Evolutionary conservation across 2,888 invertebrate genomes (phyloP).

Genomic region (Chloroclystis v-ata): DNA sequence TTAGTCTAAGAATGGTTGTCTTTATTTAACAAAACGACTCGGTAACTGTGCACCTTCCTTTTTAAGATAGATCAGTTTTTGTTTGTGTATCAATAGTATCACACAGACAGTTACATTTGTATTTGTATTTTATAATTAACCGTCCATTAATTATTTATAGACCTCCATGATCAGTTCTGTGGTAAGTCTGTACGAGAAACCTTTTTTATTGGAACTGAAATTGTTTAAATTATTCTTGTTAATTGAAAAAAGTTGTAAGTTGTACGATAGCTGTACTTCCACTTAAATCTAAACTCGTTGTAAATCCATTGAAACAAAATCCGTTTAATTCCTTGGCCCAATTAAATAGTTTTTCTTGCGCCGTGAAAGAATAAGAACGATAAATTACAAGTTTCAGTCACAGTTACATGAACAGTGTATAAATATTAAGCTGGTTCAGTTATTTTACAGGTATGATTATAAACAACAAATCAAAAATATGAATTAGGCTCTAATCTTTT

Average conservation of each 20-base stretch:
- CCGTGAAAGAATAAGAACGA: conserved; percentile 46
- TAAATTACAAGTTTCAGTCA: conserved; percentile 44
- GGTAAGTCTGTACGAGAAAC: too few species aligned
- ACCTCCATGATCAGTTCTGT: too few species aligned
- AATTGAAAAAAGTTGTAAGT: too few species aligned
- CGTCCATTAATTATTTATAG: conserved; percentile 14
- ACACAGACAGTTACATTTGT: too few species aligned
- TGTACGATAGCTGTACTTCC: too few species aligned
- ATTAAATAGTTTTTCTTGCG: conserved; percentile 46
- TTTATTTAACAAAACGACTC: background rate
- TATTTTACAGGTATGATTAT: background rate
- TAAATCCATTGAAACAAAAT: conserved; percentile 13
- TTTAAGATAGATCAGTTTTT: conserved; percentile 22
- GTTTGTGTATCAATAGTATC: conserved; percentile 19
- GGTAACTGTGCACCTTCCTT: conserved; percentile 4
- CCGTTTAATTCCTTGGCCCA: conserved; percentile 29
- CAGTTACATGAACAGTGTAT: conserved; percentile 16
- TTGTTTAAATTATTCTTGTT: too few species aligned
- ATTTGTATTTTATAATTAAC: conserved; percentile 20
- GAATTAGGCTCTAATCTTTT: too few species aligned
- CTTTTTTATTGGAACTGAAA: too few species aligned
- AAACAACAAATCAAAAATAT: too few species aligned
- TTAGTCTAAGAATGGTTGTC: background rate
- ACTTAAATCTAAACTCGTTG: background rate
- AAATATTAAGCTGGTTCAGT: background rate